Base-by-base conservation (phyloP, 2,797 vertebrate genomes). In the Hirundo rustica region DNA sequence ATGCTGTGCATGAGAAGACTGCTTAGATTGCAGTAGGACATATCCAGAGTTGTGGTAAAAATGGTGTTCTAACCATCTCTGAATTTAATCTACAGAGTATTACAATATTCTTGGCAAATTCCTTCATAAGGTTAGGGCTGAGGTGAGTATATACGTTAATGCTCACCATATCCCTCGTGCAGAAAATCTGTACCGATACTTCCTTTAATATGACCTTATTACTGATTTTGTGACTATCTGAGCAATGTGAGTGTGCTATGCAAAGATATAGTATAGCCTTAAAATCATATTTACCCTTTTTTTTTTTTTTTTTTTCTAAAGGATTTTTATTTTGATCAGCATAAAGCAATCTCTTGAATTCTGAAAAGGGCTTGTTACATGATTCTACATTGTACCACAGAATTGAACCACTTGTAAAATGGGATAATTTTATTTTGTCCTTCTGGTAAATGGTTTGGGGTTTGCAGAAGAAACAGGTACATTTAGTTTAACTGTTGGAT, bases 401-500 rank as follows among this genome's bases (percentile, higher is more conserved):
- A 36, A 40, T 29, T 47, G 13, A 70, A 73, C n/a, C 47, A 53
- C 74, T 89, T 88, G 20, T 84, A 81, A 92, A 84, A 84, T 30
- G 5, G 25, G 7, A 11, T 81, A 81, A 57, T 91, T 85, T 72
- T 88, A 55, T 92, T 89, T 96, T 89, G 9, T 13, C 55, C 30
- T 73, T 78, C 62, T 71, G 60, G 73, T 66, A 92, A 93, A 91
- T 66, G 2, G 4, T 93, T 68, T 62, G 76, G 42, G 25, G 38
- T 66, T 88, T 91, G 30, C 29, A 78, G 38, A 84, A 78, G 85
- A 88, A 95, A 76, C 17, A 51, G 16, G 16, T 4, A 0, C 66
- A 50, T 88, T 96, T 94, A 60, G 87, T 93, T 79, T 91, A 84
- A 86, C 44, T 81, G 85, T 61, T 92, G 64, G 57, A 54, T 77